Percentiles rank a stretch among this genome's conserved stretches.
These are phyloP conservation scores for Eutrigla gurnardus DNA, from an alignment of 2,797 vertebrate genomes.

Conservation along the genomic window DNA sequence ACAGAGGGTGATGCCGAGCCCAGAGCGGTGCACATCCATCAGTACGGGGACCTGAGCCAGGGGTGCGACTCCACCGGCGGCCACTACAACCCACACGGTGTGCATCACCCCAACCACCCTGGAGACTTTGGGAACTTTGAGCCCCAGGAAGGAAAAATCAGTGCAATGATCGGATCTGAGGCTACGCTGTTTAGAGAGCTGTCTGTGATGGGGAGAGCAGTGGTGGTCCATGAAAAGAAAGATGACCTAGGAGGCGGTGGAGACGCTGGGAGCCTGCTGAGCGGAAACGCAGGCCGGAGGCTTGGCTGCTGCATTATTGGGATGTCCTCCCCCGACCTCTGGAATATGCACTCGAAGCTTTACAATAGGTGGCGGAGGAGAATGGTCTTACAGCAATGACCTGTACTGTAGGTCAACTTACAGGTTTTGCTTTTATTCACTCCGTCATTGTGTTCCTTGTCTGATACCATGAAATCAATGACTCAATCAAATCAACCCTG, in stretches of 20 bases:
- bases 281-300: conserved; percentile 92
- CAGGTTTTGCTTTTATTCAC: not conserved
- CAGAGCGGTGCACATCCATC: conserved; percentile 92
- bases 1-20: conserved; percentile 36
- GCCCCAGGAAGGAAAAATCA: conserved; percentile 85
- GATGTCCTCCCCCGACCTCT: conserved; percentile 75
- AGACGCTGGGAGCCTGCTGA: conserved; percentile 87
- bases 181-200: conserved; percentile 84
- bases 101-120: conserved; percentile 89
- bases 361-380: conserved; percentile 1
- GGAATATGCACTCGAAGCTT: conserved; percentile 72
- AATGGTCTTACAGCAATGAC: conserved; percentile 1
- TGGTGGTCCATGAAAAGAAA: conserved; percentile 90
- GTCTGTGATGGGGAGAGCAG: conserved; percentile 87
- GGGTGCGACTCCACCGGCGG: conserved; percentile 90
- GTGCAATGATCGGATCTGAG: conserved; percentile 56
- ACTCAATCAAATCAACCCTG: too few species aligned
- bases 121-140: conserved; percentile 96
- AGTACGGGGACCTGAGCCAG: conserved; percentile 88
- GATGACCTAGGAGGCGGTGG: conserved; percentile 93
- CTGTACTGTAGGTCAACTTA: not conserved
- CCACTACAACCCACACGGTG: conserved; percentile 90
- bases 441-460: not conserved
- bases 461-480: not conserved
- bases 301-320: conserved; percentile 94